phyloP scores from a whole-genome alignment of 2,888 invertebrate genomes.

The Drymonia ruficornis region DNA sequence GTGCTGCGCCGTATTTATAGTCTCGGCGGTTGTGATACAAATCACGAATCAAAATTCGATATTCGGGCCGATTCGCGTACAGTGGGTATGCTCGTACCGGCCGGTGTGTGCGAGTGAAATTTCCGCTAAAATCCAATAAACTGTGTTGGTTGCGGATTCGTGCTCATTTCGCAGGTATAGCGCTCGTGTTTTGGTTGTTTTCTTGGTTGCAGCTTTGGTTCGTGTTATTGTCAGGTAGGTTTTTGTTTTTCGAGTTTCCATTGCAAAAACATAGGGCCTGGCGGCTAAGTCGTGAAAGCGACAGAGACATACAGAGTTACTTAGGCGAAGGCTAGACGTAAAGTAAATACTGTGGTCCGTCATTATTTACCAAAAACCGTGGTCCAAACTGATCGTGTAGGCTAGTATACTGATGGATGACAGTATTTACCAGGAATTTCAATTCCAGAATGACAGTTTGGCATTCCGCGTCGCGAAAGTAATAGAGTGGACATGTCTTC shows the following conservation, averaged over 20 bases:
- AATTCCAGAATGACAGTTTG: no score
- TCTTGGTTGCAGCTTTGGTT: constrained; percentile 9
- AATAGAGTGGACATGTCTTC: no score
- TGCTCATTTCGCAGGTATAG: neutral
- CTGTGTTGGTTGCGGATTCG: constrained; percentile 30
- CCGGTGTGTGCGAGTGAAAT: constrained; percentile 60
- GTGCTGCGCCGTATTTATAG: constrained; percentile 46
- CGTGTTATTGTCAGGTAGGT: constrained; percentile 22
- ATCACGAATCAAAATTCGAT: constrained; percentile 76
- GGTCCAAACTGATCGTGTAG: no score
- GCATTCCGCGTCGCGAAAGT: no score
- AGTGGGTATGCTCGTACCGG: constrained; percentile 60
- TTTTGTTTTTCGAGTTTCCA: constrained; percentile 6
- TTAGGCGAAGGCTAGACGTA: no score
- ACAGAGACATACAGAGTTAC: no score
- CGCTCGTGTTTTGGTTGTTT: constrained; percentile 19
- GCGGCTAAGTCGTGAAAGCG: no score
- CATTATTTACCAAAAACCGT: no score
- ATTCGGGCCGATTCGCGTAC: constrained; percentile 71
- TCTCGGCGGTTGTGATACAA: constrained; percentile 50
- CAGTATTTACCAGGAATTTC: no score
- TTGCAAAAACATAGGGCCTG: no score
- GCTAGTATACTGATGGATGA: no score
- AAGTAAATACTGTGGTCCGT: no score
- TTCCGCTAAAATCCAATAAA: constrained; percentile 81